Evolutionary conservation across 2,888 invertebrate genomes (phyloP).

Genomic region (Timandra comae): DNA sequence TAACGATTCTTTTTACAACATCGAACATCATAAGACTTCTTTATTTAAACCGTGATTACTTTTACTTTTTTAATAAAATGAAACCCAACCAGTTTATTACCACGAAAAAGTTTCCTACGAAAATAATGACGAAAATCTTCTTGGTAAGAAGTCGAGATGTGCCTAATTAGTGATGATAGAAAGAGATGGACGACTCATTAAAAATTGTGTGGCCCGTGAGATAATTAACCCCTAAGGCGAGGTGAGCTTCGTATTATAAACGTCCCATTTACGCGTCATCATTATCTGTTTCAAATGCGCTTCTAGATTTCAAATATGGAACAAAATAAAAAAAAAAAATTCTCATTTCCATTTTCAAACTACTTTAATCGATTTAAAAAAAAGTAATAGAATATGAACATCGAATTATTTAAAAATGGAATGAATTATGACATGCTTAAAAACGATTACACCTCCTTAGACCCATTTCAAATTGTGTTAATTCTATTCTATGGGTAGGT

Average conservation of each 20-base stretch:
- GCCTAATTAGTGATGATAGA: conserved; percentile 21
- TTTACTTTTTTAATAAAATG: too few species aligned
- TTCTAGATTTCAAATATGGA: neutral
- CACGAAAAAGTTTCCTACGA: neutral
- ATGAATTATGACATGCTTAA: neutral
- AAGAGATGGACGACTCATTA: conserved; percentile 16
- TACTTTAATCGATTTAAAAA: neutral
- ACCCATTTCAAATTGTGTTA: too few species aligned
- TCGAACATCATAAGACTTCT: too few species aligned
- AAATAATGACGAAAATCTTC: conserved; percentile 2
- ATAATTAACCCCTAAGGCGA: conserved; percentile 17
- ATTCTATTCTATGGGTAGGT: too few species aligned
- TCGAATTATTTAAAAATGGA: neutral
- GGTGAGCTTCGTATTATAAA: conserved; percentile 1
- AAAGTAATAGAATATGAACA: neutral
- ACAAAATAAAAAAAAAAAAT: neutral
- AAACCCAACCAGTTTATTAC: too few species aligned
- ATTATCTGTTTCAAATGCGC: conserved; percentile 1
- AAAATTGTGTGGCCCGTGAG: conserved; percentile 18
- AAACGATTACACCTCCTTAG: neutral
- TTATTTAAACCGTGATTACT: too few species aligned
- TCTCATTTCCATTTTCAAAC: neutral
- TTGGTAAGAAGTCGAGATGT: neutral
- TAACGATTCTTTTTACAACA: too few species aligned
- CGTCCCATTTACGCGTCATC: conserved; percentile 4